These are phyloP conservation scores for Heteromurus nitidus DNA, from an alignment of 2,888 invertebrate species.

Conservation along the genomic window DNA sequence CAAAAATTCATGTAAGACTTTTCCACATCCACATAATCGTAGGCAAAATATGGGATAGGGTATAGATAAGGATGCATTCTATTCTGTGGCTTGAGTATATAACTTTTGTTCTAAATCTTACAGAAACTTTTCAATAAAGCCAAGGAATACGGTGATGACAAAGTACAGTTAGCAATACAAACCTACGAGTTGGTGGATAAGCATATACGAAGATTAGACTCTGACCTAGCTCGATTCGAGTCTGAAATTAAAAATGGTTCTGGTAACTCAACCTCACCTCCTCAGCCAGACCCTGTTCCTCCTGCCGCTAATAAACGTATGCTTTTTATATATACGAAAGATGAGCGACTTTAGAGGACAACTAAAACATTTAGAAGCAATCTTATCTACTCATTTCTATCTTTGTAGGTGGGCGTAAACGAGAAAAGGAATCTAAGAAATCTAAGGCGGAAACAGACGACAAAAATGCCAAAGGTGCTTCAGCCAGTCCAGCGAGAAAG, in stretches of 20 bases:
- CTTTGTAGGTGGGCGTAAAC: constrained; percentile 68
- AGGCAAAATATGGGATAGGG: not conserved
- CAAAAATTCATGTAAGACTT: constrained; percentile 79
- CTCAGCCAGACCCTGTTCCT: constrained; percentile 64
- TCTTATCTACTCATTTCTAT: not conserved
- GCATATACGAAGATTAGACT: constrained; percentile 95
- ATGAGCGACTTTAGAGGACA: not conserved
- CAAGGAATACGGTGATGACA: constrained; percentile 96
- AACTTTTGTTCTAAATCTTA: too few species aligned
- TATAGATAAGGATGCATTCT: too few species aligned
- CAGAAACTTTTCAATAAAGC: constrained; percentile 94
- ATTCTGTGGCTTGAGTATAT: too few species aligned
- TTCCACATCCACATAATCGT: too few species aligned
- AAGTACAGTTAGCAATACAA: constrained; percentile 97
- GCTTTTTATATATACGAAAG: not conserved
- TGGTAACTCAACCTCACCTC: constrained; percentile 76
- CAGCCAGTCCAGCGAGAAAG: constrained; percentile 71
- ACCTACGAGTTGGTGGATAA: constrained; percentile 97
- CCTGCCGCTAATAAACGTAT: constrained; percentile 69
- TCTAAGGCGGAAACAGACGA: constrained; percentile 68
- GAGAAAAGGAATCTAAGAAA: constrained; percentile 73
- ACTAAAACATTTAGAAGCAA: constrained; percentile 5
- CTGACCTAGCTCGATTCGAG: constrained; percentile 96
- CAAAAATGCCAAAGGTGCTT: constrained; percentile 67
- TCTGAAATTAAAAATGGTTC: constrained; percentile 91